Conservation (phyloP, 1,140 invertebrate genomes). For the Apis florea region DNA sequence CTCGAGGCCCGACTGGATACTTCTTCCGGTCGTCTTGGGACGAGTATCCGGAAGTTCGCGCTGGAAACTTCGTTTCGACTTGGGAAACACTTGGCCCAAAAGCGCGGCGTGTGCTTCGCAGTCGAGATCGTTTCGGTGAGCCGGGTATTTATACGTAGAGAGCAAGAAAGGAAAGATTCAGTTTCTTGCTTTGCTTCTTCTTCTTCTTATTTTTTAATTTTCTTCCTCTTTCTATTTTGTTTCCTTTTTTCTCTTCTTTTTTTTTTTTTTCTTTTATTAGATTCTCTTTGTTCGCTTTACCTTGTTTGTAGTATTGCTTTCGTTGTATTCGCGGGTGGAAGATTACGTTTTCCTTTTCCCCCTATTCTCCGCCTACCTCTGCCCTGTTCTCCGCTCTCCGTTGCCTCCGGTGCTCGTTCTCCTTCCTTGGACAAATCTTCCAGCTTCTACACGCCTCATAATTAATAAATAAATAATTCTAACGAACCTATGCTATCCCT, state of each 20-base stretch:
- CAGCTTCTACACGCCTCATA: not conserved
- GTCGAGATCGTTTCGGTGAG: not conserved
- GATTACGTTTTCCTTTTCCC: conserved; percentile 49
- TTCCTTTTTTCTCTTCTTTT: conserved; percentile 43
- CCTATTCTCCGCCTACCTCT: not conserved
- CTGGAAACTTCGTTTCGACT: not conserved
- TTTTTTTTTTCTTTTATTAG: conserved; percentile 25
- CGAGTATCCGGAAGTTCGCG: not conserved
- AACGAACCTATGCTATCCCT: not conserved
- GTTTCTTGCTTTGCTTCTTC: conserved; percentile 26
- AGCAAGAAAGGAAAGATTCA: not conserved
- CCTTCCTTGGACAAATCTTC: not conserved
- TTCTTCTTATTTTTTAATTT: conserved; percentile 16
- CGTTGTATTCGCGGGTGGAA: conserved; percentile 79
- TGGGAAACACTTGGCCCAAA: not conserved
- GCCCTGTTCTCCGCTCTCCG: not conserved
- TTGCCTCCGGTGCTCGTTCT: not conserved
- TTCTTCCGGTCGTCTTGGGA: not conserved
- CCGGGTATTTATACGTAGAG: not conserved
- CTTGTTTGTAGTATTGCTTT: conserved; percentile 80
- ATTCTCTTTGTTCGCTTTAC: conserved; percentile 60
- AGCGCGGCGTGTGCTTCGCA: not conserved
- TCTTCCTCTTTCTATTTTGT: conserved; percentile 71
- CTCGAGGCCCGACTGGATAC: not conserved
- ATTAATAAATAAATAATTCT: not conserved